These are phyloP conservation scores for Zoanthus solanderi DNA, from an alignment of 92 coral and sea anemone species.

Conservation along the genomic window DNA sequence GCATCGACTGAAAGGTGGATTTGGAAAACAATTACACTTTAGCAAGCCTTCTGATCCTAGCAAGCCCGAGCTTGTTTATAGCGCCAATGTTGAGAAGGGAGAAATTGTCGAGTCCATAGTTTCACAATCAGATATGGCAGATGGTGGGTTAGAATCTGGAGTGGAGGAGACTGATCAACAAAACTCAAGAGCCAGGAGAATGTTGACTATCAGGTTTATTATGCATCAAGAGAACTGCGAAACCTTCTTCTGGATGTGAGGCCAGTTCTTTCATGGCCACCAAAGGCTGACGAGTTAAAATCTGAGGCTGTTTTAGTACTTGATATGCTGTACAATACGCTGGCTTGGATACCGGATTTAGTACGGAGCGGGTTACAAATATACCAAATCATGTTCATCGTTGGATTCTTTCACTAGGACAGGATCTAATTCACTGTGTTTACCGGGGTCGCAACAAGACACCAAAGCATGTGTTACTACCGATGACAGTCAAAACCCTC, in stretches of 20 bases:
- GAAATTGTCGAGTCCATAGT: slow-evolving; percentile 52
- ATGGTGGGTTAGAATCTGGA: slow-evolving; percentile 21
- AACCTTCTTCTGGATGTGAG: slow-evolving; percentile 56
- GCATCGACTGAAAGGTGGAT: slow-evolving; percentile 55
- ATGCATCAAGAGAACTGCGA: slow-evolving; percentile 64
- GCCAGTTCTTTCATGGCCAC: slow-evolving; percentile 69
- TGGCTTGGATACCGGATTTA: slow-evolving; percentile 67
- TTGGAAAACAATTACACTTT: slow-evolving; percentile 62
- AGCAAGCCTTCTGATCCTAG: slow-evolving; percentile 58
- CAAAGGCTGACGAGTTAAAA: slow-evolving; percentile 64
- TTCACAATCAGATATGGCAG: slow-evolving; percentile 20
- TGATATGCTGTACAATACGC: slow-evolving; percentile 67
- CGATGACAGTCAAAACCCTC: slow-evolving; percentile 72
- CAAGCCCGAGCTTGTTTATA: slow-evolving; percentile 59
- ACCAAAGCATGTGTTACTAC: slow-evolving; percentile 55
- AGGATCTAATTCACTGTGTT: slow-evolving; percentile 71
- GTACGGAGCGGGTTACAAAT: slow-evolving; percentile 51
- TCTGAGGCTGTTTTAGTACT: slow-evolving; percentile 60
- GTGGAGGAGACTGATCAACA: slow-evolving; percentile 45
- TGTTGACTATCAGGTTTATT: slow-evolving; percentile 59
- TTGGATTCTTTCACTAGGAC: slow-evolving; percentile 58
- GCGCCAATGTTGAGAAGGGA: slow-evolving; percentile 44
- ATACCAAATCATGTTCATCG: slow-evolving; percentile 55
- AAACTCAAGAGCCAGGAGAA: slow-evolving; percentile 36
- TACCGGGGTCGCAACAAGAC: slow-evolving; percentile 56